A percentile compares a stretch with the other conserved stretches of the same genome.
Conservation (phyloP, 37 sponge, comb jelly and placozoan species). For the Tethya wilhelma region DNA sequence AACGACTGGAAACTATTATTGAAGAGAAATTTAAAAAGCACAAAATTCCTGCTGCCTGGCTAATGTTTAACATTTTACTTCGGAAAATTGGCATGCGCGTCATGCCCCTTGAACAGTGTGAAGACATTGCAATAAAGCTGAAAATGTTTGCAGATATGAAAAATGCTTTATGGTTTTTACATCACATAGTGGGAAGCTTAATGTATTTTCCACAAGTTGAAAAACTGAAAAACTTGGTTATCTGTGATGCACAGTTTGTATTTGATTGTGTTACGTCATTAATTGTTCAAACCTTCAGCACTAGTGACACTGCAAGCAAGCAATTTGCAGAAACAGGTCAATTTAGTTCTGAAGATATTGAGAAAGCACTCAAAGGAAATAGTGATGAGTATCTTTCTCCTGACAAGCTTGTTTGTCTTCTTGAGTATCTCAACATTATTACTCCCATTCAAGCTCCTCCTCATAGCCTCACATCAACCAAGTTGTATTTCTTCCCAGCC, state of each 20-base stretch:
- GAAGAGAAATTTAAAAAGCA: conserved; percentile 6
- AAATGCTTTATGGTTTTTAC: conserved; percentile 9
- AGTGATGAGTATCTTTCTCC: neutral
- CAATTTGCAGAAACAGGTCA: neutral
- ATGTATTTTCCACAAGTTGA: conserved; percentile 15
- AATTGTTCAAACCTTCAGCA: neutral
- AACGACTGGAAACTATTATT: neutral
- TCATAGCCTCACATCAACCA: neutral
- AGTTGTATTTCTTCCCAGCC: neutral
- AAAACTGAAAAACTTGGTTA: neutral
- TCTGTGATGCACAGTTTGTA: conserved; percentile 7
- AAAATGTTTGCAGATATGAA: neutral
- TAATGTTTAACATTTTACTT: conserved; percentile 9
- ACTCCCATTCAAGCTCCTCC: neutral
- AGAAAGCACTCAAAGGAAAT: neutral
- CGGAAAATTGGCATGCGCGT: neutral
- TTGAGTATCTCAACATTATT: neutral
- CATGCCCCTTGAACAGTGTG: neutral
- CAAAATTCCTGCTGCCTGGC: conserved; percentile 7
- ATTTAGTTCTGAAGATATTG: neutral
- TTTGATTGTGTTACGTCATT: conserved; percentile 6
- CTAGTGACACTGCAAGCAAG: neutral
- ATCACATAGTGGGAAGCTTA: conserved; percentile 11
- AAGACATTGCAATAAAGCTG: neutral
- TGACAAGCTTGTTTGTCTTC: neutral